Conservation (phyloP, 37 sponge, comb jelly and placozoan species). For the Tethya wilhelma region DNA sequence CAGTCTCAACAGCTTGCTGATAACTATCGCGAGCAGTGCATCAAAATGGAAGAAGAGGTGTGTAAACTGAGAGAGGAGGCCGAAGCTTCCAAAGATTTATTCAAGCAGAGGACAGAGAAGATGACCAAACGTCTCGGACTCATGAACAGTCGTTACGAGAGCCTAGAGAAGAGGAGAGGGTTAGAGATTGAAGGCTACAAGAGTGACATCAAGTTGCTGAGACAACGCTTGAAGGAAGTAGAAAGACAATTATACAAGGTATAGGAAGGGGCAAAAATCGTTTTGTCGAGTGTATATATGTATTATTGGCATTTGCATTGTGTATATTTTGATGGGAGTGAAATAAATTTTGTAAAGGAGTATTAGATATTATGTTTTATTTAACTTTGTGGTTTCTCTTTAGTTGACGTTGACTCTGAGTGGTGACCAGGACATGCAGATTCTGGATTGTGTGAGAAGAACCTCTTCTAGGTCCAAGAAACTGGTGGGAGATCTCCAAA, state of each 20-base stretch:
- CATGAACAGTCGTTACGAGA: slow-evolving; percentile 89
- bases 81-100: slow-evolving; percentile 82
- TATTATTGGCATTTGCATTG: too few species aligned
- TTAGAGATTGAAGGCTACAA: slow-evolving; percentile 98
- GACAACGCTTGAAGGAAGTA: slow-evolving; percentile 87
- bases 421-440: slow-evolving; percentile 89
- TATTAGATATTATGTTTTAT: too few species aligned
- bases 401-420: slow-evolving; percentile 83
- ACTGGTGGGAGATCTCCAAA: slow-evolving; percentile 88
- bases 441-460: slow-evolving; percentile 79
- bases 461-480: slow-evolving; percentile 91
- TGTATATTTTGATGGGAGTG: too few species aligned
- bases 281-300: background rate
- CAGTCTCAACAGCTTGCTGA: slow-evolving; percentile 95
- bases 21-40: slow-evolving; percentile 97
- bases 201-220: slow-evolving; percentile 91
- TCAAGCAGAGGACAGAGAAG: slow-evolving; percentile 82
- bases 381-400: background rate
- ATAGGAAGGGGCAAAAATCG: background rate
- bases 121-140: slow-evolving; percentile 75
- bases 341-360: too few species aligned
- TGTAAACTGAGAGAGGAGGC: slow-evolving; percentile 84
- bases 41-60: slow-evolving; percentile 90
- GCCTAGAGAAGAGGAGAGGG: slow-evolving; percentile 86
- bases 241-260: slow-evolving; percentile 97